Evolutionary conservation across 1,140 invertebrate genomes (phyloP).

Genomic region (Heterodera carotae): DNA sequence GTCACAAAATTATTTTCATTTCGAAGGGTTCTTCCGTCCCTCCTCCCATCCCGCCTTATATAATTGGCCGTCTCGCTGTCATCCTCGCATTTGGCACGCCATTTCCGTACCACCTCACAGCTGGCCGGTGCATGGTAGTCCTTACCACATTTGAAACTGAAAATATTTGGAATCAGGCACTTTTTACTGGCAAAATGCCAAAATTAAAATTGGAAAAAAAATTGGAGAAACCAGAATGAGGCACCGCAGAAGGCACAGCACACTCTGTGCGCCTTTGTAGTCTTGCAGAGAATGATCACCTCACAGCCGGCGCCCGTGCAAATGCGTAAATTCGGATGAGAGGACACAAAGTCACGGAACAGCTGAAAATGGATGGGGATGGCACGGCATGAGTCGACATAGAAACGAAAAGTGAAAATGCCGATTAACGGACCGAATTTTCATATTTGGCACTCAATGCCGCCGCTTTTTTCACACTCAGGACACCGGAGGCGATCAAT

Average conservation of each 20-base stretch:
- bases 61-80: constrained; percentile 83
- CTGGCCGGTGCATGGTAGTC: constrained; percentile 97
- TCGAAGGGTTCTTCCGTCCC: too few relatives aligned
- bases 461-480: background rate
- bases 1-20: background rate
- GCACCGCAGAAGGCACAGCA: constrained; percentile 79
- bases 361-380: constrained; percentile 58
- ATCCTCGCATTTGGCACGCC: constrained; percentile 98
- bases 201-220: constrained; percentile 10
- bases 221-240: constrained; percentile 79
- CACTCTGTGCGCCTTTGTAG: constrained; percentile 78
- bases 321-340: constrained; percentile 72
- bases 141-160: constrained; percentile 83
- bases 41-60: constrained; percentile 34
- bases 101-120: constrained; percentile 91
- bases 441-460: constrained; percentile 84
- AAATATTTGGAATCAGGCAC: too few relatives aligned
- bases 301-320: constrained; percentile 95
- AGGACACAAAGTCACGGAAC: constrained; percentile 90
- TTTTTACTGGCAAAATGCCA: constrained; percentile 17
- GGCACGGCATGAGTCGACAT: background rate
- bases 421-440: constrained; percentile 73
- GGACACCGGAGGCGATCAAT: constrained; percentile 70
- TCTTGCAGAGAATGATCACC: constrained; percentile 78
- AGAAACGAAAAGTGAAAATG: background rate